These are phyloP conservation scores for Drosophila pallidifrons DNA, from an alignment of 1,140 invertebrate species.

Conservation along the genomic window DNA sequence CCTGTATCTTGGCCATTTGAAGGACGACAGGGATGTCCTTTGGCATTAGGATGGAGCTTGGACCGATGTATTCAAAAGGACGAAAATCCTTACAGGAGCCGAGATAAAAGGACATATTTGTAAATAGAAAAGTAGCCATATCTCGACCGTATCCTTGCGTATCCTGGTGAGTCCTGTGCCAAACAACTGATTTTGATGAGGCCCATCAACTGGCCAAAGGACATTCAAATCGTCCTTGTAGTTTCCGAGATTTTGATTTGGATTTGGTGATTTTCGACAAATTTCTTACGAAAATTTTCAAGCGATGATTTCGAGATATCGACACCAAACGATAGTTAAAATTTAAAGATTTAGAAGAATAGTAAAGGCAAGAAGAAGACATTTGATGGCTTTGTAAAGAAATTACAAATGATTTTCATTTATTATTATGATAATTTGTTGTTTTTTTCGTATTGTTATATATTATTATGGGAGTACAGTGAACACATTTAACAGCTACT, in stretches of 20 bases:
- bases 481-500: slow-evolving; percentile 72
- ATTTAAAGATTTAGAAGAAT: too few relatives aligned
- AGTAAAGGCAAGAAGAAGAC: not conserved
- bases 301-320: too few relatives aligned
- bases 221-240: too few relatives aligned
- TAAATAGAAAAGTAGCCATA: not conserved
- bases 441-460: not conserved
- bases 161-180: not conserved
- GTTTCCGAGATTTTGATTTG: too few relatives aligned
- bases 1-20: too few relatives aligned
- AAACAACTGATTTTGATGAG: too few relatives aligned
- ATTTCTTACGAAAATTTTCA: too few relatives aligned
- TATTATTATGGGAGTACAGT: slow-evolving; percentile 38
- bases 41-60: not conserved
- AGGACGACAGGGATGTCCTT: not conserved
- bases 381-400: slow-evolving; percentile 42
- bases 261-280: not conserved
- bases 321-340: too few relatives aligned
- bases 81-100: not conserved
- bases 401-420: slow-evolving; percentile 59
- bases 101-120: not conserved
- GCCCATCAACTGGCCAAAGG: too few relatives aligned
- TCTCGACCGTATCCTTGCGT: not conserved
- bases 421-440: slow-evolving; percentile 33
- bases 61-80: not conserved